A percentile compares a stretch with the other conserved stretches of the same genome.
Conservation (phyloP, 2,888 invertebrate species). For the Oegoconia quadripuncta region DNA sequence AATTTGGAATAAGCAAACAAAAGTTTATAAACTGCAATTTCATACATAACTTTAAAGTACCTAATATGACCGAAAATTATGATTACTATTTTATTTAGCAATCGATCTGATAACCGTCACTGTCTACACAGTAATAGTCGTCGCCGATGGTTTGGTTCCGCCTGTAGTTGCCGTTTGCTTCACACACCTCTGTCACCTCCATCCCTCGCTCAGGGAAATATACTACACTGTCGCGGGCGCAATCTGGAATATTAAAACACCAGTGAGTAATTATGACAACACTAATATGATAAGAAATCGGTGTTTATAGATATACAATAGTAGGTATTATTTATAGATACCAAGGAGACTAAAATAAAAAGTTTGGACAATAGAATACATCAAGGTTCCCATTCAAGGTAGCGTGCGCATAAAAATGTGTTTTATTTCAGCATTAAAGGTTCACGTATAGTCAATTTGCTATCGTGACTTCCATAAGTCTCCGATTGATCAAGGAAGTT, state of each 20-base stretch:
- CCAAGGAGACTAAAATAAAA: neutral
- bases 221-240: conserved; percentile 78
- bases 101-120: conserved; percentile 73
- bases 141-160: conserved; percentile 72
- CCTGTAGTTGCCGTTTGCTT: conserved; percentile 79
- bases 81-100: too few species aligned
- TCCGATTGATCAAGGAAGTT: conserved; percentile 25
- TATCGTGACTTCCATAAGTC: too few species aligned
- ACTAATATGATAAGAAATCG: neutral
- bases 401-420: conserved; percentile 27
- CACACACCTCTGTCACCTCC: conserved; percentile 68
- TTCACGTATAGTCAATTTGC: too few species aligned
- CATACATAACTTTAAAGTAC: too few species aligned
- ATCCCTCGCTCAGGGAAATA: conserved; percentile 70
- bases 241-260: conserved; percentile 73
- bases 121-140: conserved; percentile 79
- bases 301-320: too few species aligned
- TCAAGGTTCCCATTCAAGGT: conserved; percentile 30
- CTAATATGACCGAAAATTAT: too few species aligned
- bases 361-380: neutral
- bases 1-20: too few species aligned
- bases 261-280: too few species aligned
- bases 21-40: too few species aligned
- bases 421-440: too few species aligned
- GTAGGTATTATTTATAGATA: too few species aligned